Percentiles rank a stretch among this genome's conserved stretches.
Conservation (phyloP, 1,140 invertebrate species). For the Nephotettix cincticeps region DNA sequence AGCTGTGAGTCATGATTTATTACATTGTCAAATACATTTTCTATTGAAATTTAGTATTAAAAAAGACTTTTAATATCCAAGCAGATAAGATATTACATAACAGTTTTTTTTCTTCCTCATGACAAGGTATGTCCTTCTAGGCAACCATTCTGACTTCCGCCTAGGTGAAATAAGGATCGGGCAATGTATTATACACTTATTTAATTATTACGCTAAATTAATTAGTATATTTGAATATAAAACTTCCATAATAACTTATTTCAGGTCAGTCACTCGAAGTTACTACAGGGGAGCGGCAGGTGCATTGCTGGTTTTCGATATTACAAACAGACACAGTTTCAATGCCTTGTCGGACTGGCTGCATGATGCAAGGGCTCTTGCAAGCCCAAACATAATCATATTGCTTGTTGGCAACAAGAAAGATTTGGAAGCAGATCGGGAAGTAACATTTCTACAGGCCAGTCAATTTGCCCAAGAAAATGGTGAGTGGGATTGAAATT, state of each 20-base stretch:
- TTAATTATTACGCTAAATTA: background rate
- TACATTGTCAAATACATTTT: no score
- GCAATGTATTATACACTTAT: no score
- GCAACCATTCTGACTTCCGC: no score
- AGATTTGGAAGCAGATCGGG: conserved; percentile 72
- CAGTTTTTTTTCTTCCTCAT: no score
- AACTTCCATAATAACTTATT: no score
- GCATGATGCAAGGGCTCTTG: conserved; percentile 80
- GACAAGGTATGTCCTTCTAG: no score
- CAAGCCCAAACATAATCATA: conserved; percentile 83
- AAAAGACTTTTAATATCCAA: no score
- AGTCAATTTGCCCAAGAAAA: conserved; percentile 81
- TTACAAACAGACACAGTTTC: conserved; percentile 78
- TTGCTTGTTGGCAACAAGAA: conserved; percentile 81
- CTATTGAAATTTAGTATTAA: no score
- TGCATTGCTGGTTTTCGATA: conserved; percentile 77
- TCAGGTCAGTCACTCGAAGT: conserved; percentile 68
- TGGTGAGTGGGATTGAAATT: conserved; percentile 52
- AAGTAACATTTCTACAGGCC: conserved; percentile 80
- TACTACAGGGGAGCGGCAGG: conserved; percentile 82
- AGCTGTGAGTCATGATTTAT: no score
- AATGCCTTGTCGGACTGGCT: conserved; percentile 80
- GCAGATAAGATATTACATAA: no score
- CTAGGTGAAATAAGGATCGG: no score
- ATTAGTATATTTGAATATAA: no score